A percentile compares a stretch with the other conserved stretches of the same genome.
Conservation (phyloP, 1,140 invertebrate genomes). For the Euwallacea fornicatus region DNA sequence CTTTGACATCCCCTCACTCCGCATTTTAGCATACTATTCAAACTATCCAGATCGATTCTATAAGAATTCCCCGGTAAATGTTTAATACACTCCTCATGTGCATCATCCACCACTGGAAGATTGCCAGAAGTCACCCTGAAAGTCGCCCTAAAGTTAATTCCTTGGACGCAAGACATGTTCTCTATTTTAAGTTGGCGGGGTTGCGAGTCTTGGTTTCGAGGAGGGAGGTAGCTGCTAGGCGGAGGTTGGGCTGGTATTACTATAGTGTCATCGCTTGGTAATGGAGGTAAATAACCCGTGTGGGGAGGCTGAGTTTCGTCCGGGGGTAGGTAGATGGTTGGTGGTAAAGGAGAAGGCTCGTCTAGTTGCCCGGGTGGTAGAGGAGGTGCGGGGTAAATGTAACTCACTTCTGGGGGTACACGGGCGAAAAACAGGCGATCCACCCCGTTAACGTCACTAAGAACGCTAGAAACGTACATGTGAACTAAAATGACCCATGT, state of each 20-base stretch:
- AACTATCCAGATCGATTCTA: slow-evolving; percentile 41
- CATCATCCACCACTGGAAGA: slow-evolving; percentile 39
- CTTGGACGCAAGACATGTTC: slow-evolving; percentile 48
- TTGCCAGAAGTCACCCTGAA: slow-evolving; percentile 15
- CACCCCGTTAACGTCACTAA: slow-evolving; percentile 25
- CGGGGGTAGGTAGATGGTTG: slow-evolving; percentile 32
- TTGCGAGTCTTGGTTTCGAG: slow-evolving; percentile 21
- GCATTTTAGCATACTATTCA: slow-evolving; percentile 46
- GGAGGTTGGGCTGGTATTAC: slow-evolving; percentile 32
- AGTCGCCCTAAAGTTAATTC: slow-evolving; percentile 22
- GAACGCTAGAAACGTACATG: slow-evolving; percentile 4
- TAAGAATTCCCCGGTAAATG: slow-evolving; percentile 22
- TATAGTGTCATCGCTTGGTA: slow-evolving; percentile 39
- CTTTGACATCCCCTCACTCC: slow-evolving; percentile 51
- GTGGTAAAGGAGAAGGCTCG: slow-evolving; percentile 38
- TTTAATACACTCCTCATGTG: slow-evolving; percentile 32
- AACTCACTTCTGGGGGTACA: slow-evolving; percentile 25
- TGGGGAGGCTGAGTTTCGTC: slow-evolving; percentile 32
- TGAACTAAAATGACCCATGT: too few relatives aligned
- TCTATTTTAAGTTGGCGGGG: slow-evolving; percentile 40
- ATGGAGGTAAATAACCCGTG: slow-evolving; percentile 30
- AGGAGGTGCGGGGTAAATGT: slow-evolving; percentile 42
- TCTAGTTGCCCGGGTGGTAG: slow-evolving; percentile 40
- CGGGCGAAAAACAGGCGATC: background rate
- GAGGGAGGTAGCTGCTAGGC: background rate